These are phyloP conservation scores for Halisarca cf. caerulea DNA, from an alignment of 37 sponge, comb jelly and placozoan species.

Conservation along the genomic window DNA sequence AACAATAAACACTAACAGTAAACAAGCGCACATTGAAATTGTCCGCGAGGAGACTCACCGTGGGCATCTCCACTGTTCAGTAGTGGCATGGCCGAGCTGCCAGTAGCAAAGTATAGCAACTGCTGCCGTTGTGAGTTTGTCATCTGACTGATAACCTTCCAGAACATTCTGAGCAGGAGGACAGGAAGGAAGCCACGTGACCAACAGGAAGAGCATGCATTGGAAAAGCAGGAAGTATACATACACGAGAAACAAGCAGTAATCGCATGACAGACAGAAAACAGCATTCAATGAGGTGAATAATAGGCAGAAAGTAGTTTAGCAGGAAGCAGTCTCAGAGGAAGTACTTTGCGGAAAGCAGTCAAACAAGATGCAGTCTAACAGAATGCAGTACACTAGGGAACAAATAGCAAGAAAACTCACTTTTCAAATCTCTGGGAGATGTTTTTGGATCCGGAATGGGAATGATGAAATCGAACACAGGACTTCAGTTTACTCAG, in stretches of 20 bases:
- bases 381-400: not conserved
- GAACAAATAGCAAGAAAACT: not conserved
- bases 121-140: slow-evolving; percentile 87
- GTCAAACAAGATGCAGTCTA: too few species aligned
- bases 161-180: slow-evolving; percentile 75
- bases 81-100: slow-evolving; percentile 67
- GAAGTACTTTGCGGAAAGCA: too few species aligned
- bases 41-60: too few species aligned
- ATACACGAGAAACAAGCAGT: not conserved
- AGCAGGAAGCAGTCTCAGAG: too few species aligned
- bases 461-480: slow-evolving; percentile 79
- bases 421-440: slow-evolving; percentile 78
- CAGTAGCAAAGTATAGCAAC: slow-evolving; percentile 96
- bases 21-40: too few species aligned
- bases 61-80: not conserved
- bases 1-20: too few species aligned
- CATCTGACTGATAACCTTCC: slow-evolving; percentile 92
- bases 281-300: too few species aligned
- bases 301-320: too few species aligned
- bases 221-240: not conserved
- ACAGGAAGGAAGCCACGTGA: too few species aligned
- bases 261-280: too few species aligned
- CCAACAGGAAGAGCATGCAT: not conserved
- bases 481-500: slow-evolving; percentile 69
- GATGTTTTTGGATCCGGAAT: slow-evolving; percentile 24